Evolutionary conservation across 2,888 invertebrate species (phyloP), one percentile per base, ranked within the genome.

Genomic region (Drosophila meridiana): DNA sequence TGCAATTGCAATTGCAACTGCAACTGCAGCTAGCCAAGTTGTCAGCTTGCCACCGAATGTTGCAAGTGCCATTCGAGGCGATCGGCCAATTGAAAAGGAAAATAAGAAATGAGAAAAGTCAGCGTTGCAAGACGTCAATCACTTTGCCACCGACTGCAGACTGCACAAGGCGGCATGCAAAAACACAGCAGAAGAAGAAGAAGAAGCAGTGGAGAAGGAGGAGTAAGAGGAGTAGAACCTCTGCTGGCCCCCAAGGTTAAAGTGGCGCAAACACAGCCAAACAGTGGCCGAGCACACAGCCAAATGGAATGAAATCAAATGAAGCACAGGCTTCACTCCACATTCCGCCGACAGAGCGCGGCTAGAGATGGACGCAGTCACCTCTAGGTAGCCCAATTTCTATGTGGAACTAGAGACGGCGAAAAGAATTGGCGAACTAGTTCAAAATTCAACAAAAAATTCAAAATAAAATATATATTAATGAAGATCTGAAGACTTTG

Each of bases 231-330:
- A n/a, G 56, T 30, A 56, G 56, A 42, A 32, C 56, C 42, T 56
- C 56, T 42, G 42, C 66, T 28, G 48, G 83, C 87, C 87, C 87
- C 85, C 87, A 87, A 89, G 87, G 87, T 87, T 89, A 84, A 83
- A 83, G 50, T 52, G 75, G 80, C 73, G 65, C 79, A 88, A 81
- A 72, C 50, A 20, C 20, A 20, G 48, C 30, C 83, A 88, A 85
- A 86, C 79, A 72, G 36, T 20, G 77, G 80, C 70, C 82, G 71
- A 76, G n/a, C 20, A 62, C 9, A 42, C 74, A 60, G n/a, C 82
- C 87, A 79, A 85, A 86, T 86, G 88, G 65, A 85, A 83, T 81
- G 66, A 78, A 70, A 70, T 76, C 47, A 78, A 82, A 69, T 76
- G 83, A 84, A 80, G 74, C 69, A 47, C 55, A 53, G 60, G 32